These are phyloP conservation scores for Panthera tigris DNA, from an alignment of 2,113 vertebrate species.

Conservation along the genomic window DNA sequence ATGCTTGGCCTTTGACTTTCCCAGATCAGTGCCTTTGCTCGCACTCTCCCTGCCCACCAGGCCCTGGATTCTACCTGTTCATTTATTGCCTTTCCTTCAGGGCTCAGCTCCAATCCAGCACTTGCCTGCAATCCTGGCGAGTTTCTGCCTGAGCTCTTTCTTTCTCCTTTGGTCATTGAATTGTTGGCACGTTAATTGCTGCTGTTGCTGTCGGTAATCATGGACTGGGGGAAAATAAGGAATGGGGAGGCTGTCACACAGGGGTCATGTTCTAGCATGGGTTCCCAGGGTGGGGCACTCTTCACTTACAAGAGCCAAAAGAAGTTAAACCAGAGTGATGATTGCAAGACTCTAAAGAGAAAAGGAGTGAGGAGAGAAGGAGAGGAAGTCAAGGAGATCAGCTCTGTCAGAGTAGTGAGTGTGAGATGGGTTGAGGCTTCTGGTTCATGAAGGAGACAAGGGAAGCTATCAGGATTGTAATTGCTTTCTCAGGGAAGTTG, in stretches of 20 bases:
- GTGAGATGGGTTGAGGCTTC: neutral
- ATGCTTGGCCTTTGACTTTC: neutral
- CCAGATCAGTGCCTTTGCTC: neutral
- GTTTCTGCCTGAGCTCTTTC: neutral
- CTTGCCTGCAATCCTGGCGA: neutral
- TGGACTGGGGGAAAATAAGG: no score
- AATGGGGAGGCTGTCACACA: neutral
- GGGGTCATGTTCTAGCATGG: neutral
- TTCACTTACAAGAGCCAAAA: neutral
- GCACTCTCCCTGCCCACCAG: accelerated
- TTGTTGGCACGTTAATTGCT: neutral
- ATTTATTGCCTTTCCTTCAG: neutral
- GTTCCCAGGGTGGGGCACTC: neutral
- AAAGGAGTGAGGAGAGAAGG: neutral
- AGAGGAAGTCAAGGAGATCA: neutral
- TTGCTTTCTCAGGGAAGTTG: neutral
- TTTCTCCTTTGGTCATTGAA: neutral
- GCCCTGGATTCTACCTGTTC: neutral
- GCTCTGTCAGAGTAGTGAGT: no score
- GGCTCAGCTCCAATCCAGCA: neutral
- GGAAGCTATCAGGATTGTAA: neutral
- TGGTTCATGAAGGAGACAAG: neutral
- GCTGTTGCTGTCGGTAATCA: neutral
- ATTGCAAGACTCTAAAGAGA: neutral
- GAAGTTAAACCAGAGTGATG: neutral